These are phyloP conservation scores for Amazona ochrocephala DNA, from an alignment of 2,797 vertebrate genomes.

Conservation along the genomic window DNA sequence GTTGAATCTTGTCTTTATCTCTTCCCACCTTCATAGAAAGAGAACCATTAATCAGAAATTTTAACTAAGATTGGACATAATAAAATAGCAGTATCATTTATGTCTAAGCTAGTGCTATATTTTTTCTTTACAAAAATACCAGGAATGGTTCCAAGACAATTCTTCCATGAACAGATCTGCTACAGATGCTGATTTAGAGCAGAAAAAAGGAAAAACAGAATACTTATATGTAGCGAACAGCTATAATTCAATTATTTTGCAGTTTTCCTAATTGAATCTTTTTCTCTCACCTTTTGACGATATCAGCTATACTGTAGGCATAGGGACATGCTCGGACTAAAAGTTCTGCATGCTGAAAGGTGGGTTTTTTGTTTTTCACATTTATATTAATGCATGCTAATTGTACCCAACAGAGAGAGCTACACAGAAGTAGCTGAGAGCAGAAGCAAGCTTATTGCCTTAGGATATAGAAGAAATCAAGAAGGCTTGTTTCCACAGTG, in stretches of 20 bases:
- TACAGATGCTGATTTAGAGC: not conserved
- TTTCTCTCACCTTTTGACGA: not conserved
- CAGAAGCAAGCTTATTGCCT: not conserved
- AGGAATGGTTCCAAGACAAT: not conserved
- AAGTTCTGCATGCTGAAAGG: not conserved
- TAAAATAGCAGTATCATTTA: not conserved
- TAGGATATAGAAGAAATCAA: not conserved
- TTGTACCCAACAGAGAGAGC: not conserved
- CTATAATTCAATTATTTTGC: not conserved
- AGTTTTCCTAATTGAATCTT: not conserved
- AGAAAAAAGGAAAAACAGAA: not conserved
- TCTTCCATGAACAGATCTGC: not conserved
- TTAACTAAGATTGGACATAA: not conserved
- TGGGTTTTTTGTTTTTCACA: not conserved
- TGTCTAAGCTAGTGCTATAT: not conserved
- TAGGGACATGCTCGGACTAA: not conserved
- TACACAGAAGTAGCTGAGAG: not conserved
- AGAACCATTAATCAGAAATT: not conserved
- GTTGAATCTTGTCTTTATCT: conserved; percentile 78
- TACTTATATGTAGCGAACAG: not conserved
- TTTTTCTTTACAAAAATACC: not conserved
- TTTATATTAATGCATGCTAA: not conserved
- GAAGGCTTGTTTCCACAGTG: not conserved
- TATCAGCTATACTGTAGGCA: not conserved
- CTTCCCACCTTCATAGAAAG: conserved; percentile 79